phyloP scores from a whole-genome alignment of 2,797 vertebrate species.

The Aselliscus stoliczkanus region DNA sequence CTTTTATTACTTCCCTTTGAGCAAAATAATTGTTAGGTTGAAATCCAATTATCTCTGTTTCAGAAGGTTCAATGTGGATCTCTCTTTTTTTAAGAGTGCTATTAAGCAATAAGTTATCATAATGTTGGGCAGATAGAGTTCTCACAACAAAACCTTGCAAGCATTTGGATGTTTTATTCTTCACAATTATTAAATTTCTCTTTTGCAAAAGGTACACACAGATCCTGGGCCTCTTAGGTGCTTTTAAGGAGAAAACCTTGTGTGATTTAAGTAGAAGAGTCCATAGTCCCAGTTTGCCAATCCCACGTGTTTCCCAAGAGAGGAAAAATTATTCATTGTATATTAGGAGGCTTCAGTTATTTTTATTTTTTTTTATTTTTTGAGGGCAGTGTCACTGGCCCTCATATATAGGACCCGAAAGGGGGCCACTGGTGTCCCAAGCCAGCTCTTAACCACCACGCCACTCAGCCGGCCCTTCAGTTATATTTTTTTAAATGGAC shows the following conservation, averaged over 20 bases:
- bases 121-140: background rate
- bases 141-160: conserved; percentile 10
- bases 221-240: background rate
- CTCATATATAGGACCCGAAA: no score
- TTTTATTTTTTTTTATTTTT: no score
- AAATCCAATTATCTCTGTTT: background rate
- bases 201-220: conserved; percentile 1
- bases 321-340: background rate
- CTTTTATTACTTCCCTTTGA: background rate
- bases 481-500: background rate
- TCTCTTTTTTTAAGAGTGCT: background rate
- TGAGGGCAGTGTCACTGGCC: no score
- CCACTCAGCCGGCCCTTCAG: no score
- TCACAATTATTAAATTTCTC: background rate
- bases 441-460: no score
- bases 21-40: background rate
- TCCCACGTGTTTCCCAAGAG: background rate
- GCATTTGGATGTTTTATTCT: background rate
- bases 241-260: background rate
- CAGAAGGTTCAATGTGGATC: background rate
- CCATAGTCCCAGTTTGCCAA: background rate
- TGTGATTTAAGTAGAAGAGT: background rate
- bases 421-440: no score
- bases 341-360: background rate
- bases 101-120: background rate